Base-by-base conservation (phyloP, 2,888 invertebrate genomes). In the Tetranychus truncatus region DNA sequence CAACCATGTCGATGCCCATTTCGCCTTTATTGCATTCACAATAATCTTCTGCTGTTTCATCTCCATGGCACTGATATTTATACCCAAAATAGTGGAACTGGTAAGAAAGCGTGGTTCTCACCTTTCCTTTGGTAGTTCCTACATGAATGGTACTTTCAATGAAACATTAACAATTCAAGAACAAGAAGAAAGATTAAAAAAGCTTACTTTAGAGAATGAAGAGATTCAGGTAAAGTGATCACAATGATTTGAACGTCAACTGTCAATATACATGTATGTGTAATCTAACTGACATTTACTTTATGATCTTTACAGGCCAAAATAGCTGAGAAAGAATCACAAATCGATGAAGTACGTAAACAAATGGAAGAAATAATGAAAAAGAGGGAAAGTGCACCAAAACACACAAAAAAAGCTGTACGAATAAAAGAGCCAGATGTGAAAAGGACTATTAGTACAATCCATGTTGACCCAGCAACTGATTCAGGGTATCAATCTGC, bases 11-110 rank as follows among this genome's bases (percentile, higher is more conserved):
- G 95, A 97, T 83, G 96, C 97, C 72, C 92, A 93, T 80, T 99
- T 94, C 84, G 93, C 93, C 65, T 99, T 99, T 84, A 92, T 96
- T 75, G 90, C 96, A 8, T 86, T 95, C 76, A 94, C 96, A 76
- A 95, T 97, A 80, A 91, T 96, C 80, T 94, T 97, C 85, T 97
- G 96, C 85, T 94, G 95, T 84, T 95, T 95, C 85, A 88, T 99
- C 77, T 95, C 96, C 82, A 94, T 99, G 92, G 93, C 96, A 76
- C 88, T 99, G 80, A 93, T 99, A 82, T 99, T 97, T 86, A 90
- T 95, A 81, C 97, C 97, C 80, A 99, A 99, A 88, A 94, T 92
- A 18, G 75, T 77, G 11, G 77, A 77, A 72, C 45, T 76, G 8
- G 71, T 77, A 1, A 24, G 77, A 21, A 91, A 91, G 90, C 46